A percentile compares a stretch with the other conserved stretches of the same genome.
These are phyloP conservation scores for Plecotus auritus DNA, from an alignment of 2,113 vertebrate genomes.

Conservation along the genomic window DNA sequence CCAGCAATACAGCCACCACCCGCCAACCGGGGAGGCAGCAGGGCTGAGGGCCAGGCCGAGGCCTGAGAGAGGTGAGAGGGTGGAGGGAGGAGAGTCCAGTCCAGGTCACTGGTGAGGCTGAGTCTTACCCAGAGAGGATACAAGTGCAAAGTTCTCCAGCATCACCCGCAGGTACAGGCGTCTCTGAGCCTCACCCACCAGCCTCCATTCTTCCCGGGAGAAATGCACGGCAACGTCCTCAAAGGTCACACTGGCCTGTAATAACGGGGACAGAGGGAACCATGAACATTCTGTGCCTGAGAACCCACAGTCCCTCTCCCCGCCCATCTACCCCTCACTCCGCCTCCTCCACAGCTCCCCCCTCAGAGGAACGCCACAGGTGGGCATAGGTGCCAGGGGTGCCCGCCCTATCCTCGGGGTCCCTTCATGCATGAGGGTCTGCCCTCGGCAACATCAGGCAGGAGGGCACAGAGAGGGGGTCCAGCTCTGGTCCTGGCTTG, in stretches of 20 bases:
- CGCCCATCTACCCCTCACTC: neutral
- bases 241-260: neutral
- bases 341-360: neutral
- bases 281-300: neutral
- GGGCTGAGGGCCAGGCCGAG: too few species aligned
- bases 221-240: neutral
- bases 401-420: neutral
- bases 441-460: neutral
- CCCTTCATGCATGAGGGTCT: neutral
- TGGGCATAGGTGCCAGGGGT: neutral
- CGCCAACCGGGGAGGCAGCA: too few species aligned
- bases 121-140: conserved; percentile 35
- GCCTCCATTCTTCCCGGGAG: conserved; percentile 22
- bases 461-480: neutral
- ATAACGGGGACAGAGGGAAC: neutral
- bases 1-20: too few species aligned
- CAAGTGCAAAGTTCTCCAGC: conserved; percentile 36
- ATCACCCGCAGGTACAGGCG: conserved; percentile 4
- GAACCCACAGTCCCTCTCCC: neutral
- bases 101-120: neutral
- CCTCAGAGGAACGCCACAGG: neutral
- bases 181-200: conserved; percentile 6
- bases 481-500: neutral
- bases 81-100: neutral
- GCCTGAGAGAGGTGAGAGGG: accelerated